phyloP scores from a whole-genome alignment of 2,888 invertebrate species.

The Rotaria magnacalcarata region DNA sequence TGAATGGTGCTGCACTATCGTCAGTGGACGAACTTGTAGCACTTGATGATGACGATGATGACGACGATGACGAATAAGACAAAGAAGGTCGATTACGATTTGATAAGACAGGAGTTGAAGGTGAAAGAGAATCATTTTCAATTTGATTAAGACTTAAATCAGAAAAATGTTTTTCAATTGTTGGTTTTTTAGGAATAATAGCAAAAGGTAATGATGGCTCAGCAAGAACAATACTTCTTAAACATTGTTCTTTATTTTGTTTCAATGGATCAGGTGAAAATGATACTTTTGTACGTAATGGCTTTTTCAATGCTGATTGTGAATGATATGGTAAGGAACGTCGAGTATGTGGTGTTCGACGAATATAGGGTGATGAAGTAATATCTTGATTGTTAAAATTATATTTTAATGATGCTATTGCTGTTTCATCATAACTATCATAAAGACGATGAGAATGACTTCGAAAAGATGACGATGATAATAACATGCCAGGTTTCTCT shows the following conservation, averaged over 20 bases:
- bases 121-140: slow-evolving; percentile 14
- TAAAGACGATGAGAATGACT: too few species aligned
- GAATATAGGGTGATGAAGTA: not conserved
- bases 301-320: not conserved
- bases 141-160: slow-evolving; percentile 30
- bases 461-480: too few species aligned
- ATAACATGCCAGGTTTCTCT: too few species aligned
- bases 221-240: slow-evolving; percentile 10
- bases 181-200: not conserved
- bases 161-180: slow-evolving; percentile 3
- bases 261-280: slow-evolving; percentile 23
- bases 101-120: not conserved
- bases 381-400: not conserved
- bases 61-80: not conserved
- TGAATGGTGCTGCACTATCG: not conserved
- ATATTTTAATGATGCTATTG: not conserved
- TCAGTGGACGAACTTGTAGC: not conserved
- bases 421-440: not conserved
- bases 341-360: not conserved
- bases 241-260: not conserved
- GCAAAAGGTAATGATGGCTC: slow-evolving; percentile 14
- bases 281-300: not conserved
- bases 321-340: slow-evolving; percentile 29
- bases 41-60: not conserved
- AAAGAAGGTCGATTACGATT: not conserved